phyloP scores from a whole-genome alignment of 2,113 vertebrate genomes.

The Dicerorhinus sumatrensis region DNA sequence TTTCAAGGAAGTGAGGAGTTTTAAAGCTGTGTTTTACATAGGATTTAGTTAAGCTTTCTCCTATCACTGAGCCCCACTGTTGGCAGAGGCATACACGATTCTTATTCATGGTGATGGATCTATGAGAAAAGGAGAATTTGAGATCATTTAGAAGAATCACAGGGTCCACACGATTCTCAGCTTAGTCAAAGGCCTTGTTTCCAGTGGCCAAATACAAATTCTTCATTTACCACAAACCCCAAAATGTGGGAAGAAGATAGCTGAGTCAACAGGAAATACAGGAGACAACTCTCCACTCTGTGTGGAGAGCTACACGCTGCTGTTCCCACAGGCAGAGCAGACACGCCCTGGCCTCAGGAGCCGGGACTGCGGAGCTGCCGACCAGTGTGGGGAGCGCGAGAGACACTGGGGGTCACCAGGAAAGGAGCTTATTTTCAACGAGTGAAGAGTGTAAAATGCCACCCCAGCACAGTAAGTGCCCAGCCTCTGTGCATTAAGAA shows the following conservation, averaged over 20 bases:
- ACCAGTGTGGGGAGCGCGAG: not conserved
- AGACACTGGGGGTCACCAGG: not conserved
- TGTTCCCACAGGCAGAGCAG: constrained; percentile 50
- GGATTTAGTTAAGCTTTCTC: constrained; percentile 29
- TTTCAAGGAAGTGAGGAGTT: constrained; percentile 62
- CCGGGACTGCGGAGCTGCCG: not conserved
- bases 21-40: constrained; percentile 34
- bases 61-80: not conserved
- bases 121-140: constrained; percentile 52
- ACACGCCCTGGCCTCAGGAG: constrained; percentile 52
- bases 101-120: constrained; percentile 8
- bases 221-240: constrained; percentile 80
- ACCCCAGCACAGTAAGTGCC: not conserved
- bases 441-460: not conserved
- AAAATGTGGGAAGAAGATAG: constrained; percentile 83
- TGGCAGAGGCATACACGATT: constrained; percentile 2
- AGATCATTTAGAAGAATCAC: constrained; percentile 63
- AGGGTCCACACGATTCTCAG: constrained; percentile 44
- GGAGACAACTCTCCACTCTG: constrained; percentile 69
- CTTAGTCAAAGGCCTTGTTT: constrained; percentile 70
- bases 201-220: constrained; percentile 78
- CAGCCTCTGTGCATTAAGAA: not conserved
- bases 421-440: constrained; percentile 1
- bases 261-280: constrained; percentile 84
- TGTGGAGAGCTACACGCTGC: constrained; percentile 64